These are phyloP conservation scores for Sweltsa coloradensis DNA, from an alignment of 1,140 invertebrate species.

Conservation along the genomic window DNA sequence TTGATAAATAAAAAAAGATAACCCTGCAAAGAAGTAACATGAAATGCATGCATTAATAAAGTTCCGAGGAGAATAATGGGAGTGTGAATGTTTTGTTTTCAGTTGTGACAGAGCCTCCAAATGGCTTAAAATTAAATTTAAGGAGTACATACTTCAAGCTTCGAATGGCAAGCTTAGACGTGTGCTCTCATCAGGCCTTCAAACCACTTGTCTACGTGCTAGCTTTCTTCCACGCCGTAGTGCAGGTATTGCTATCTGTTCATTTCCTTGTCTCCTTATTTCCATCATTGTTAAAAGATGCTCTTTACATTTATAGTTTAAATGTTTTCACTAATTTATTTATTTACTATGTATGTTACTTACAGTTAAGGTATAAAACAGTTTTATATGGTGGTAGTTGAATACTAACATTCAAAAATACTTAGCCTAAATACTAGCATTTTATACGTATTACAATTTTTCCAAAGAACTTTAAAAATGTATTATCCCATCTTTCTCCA, in stretches of 20 bases:
- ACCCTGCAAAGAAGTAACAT: no score
- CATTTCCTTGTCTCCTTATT: constrained; percentile 5
- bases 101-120: constrained; percentile 84
- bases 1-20: no score
- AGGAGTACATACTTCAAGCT: constrained; percentile 80
- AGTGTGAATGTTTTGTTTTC: constrained; percentile 18
- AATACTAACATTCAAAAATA: no score
- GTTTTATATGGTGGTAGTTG: no score
- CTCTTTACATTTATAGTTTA: no score
- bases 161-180: constrained; percentile 48
- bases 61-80: neutral
- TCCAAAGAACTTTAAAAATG: no score
- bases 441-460: no score
- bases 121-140: constrained; percentile 80
- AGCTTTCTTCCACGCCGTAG: constrained; percentile 82
- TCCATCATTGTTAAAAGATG: neutral
- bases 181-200: constrained; percentile 58
- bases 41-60: neutral
- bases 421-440: no score
- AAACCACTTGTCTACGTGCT: constrained; percentile 70
- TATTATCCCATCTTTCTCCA: no score
- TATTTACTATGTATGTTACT: no score
- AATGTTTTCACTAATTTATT: no score
- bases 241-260: constrained; percentile 44
- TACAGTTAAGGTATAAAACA: no score